Conservation (phyloP, 2,113 vertebrate genomes). For the Apeltes quadracus region DNA sequence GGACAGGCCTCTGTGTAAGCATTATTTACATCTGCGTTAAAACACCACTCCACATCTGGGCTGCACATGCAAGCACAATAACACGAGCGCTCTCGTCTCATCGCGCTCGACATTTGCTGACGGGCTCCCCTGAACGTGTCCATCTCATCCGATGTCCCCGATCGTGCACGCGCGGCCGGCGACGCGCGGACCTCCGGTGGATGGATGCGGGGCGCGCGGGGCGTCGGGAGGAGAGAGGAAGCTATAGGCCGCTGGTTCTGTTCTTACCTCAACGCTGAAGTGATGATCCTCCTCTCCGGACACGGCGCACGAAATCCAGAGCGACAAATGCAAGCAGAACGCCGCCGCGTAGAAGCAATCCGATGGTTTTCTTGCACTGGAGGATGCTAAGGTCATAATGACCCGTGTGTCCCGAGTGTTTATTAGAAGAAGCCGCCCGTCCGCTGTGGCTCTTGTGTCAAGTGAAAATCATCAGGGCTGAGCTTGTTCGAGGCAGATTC, state of each 20-base stretch:
- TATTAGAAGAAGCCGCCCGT: constrained; percentile 76
- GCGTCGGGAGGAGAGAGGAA: not conserved
- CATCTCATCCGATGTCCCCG: no score
- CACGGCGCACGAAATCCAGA: constrained; percentile 90
- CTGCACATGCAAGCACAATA: no score
- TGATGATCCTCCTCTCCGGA: constrained; percentile 87
- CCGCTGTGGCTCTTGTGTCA: constrained; percentile 71
- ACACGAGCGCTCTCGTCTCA: no score
- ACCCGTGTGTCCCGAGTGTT: constrained; percentile 74
- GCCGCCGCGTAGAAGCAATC: constrained; percentile 80
- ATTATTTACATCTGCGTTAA: constrained; percentile 2
- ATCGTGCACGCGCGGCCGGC: no score
- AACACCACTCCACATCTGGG: constrained; percentile 21
- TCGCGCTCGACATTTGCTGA: no score
- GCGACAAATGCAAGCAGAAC: constrained; percentile 87
- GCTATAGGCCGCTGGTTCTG: constrained; percentile 75
- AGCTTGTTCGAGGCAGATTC: constrained; percentile 55
- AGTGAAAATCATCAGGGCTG: constrained; percentile 66
- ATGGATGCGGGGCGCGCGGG: no score
- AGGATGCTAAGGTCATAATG: constrained; percentile 81
- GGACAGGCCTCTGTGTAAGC: constrained; percentile 10
- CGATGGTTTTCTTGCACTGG: constrained; percentile 74
- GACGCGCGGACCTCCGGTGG: not conserved
- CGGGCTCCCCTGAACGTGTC: no score
- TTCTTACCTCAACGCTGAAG: constrained; percentile 99